Evolutionary conservation across 2,888 invertebrate species (phyloP).

Genomic region (Cephus pulcher): DNA sequence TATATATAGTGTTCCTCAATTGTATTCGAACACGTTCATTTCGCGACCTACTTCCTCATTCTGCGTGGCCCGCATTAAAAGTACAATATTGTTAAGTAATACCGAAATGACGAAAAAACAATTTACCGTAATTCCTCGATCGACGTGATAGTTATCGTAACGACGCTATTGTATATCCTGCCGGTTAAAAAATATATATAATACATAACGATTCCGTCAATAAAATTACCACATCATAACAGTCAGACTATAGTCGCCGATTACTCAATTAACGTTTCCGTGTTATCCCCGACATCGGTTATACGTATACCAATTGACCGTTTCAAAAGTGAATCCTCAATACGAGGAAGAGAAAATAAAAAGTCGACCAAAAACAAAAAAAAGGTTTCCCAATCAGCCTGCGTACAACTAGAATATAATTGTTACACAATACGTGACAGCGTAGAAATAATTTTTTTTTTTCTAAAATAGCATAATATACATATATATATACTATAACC

Average conservation of each 20-base stretch:
- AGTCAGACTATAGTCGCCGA: neutral
- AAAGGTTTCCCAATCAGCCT: neutral
- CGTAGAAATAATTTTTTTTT: neutral
- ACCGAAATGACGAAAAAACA: neutral
- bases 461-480: neutral
- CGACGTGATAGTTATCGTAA: neutral
- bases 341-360: neutral
- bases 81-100: neutral
- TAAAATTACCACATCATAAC: neutral
- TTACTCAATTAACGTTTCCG: neutral
- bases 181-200: neutral
- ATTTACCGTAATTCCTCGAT: neutral
- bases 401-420: neutral
- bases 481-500: neutral
- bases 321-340: neutral
- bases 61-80: neutral
- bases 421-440: neutral
- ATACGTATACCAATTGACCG: neutral
- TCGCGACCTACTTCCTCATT: neutral
- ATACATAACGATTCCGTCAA: neutral
- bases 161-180: neutral
- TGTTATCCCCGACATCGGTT: neutral
- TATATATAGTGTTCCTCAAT: neutral
- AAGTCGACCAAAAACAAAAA: neutral
- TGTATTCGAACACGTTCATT: neutral